These are phyloP conservation scores for Hydrocynus forskahlii DNA, from an alignment of 2,797 vertebrate species.

Conservation along the genomic window DNA sequence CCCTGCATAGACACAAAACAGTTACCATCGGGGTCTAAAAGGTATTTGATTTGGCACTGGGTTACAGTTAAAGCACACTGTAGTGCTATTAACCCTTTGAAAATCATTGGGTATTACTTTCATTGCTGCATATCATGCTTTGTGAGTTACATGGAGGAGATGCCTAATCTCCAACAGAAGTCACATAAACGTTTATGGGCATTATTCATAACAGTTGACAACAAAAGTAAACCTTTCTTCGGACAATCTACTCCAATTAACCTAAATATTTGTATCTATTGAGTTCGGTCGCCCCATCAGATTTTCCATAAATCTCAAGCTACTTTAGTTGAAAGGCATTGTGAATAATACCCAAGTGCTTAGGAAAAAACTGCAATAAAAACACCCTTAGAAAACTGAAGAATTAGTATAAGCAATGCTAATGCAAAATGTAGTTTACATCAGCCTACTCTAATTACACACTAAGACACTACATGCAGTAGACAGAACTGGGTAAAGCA, in stretches of 20 bases:
- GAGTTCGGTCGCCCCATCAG: neutral
- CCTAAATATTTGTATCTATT: neutral
- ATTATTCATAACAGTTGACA: slow-evolving; percentile 53
- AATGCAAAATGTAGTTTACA: slow-evolving; percentile 12
- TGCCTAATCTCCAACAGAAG: slow-evolving; percentile 16
- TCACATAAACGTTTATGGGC: slow-evolving; percentile 30
- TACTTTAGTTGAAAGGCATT: slow-evolving; percentile 41
- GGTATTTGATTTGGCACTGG: neutral
- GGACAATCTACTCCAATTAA: neutral
- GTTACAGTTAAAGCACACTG: neutral
- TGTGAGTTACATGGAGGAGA: slow-evolving; percentile 14
- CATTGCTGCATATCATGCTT: slow-evolving; percentile 35
- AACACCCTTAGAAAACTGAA: slow-evolving; percentile 15
- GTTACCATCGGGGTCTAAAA: slow-evolving; percentile 12
- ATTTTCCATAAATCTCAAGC: neutral
- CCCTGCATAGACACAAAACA: slow-evolving; percentile 70
- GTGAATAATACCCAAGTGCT: slow-evolving; percentile 48
- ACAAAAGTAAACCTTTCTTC: neutral
- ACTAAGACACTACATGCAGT: slow-evolving; percentile 44
- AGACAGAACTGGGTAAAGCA: slow-evolving; percentile 63
- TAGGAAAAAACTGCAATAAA: slow-evolving; percentile 22
- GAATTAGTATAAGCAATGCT: neutral
- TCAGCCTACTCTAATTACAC: slow-evolving; percentile 19
- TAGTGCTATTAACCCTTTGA: neutral
- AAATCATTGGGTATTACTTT: neutral